Conservation (phyloP, 2,113 vertebrate species). For the Vulpes ferrilata region DNA sequence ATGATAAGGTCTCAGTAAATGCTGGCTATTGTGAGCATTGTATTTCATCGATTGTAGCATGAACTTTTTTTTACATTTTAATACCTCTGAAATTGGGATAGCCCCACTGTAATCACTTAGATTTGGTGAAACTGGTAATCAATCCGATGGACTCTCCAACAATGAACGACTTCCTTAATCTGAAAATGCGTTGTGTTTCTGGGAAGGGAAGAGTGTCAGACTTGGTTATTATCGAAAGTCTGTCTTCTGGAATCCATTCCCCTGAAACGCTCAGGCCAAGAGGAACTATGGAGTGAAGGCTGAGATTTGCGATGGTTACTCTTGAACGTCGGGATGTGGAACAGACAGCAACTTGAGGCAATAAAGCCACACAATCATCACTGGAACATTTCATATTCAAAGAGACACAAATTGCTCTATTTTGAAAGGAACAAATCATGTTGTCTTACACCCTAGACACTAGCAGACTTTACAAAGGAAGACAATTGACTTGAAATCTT, state of each 20-base stretch:
- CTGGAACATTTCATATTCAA: background rate
- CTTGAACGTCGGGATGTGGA: background rate
- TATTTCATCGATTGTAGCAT: rapidly evolving
- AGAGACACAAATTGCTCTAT: background rate
- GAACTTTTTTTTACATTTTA: background rate
- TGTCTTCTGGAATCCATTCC: background rate
- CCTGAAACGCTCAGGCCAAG: background rate
- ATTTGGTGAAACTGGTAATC: background rate
- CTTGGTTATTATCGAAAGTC: background rate
- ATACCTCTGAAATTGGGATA: background rate
- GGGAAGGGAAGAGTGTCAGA: background rate
- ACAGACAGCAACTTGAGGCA: background rate
- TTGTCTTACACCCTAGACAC: background rate
- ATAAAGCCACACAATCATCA: rapidly evolving
- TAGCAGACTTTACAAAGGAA: background rate
- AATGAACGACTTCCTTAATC: background rate
- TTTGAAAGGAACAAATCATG: constrained; percentile 37
- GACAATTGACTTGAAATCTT: background rate
- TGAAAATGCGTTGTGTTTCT: background rate
- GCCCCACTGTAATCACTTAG: background rate
- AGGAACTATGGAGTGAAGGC: background rate
- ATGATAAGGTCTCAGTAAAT: rapidly evolving
- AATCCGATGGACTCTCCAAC: background rate
- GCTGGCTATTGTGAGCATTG: too few species aligned
- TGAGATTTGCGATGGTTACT: background rate